These are phyloP conservation scores for Drosophila bunnanda DNA, from an alignment of 2,888 invertebrate species.

Conservation along the genomic window DNA sequence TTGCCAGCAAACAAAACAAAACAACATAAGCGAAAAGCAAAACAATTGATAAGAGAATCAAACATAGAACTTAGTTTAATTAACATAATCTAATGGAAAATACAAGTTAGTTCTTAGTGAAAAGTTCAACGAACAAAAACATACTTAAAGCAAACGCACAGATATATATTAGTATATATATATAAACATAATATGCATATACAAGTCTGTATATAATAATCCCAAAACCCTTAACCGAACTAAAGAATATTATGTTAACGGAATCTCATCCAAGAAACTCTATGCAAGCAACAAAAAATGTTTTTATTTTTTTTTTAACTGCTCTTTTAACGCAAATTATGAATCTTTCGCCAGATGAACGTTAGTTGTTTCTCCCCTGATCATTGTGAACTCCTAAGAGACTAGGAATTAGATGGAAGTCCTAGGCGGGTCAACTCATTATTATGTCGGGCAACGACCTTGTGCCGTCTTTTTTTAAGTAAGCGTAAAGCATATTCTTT, in stretches of 20 bases:
- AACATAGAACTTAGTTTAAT: conserved; percentile 67
- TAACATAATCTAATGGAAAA: conserved; percentile 36
- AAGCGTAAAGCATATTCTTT: conserved; percentile 43
- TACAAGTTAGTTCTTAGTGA: conserved; percentile 41
- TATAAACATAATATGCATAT: conserved; percentile 27
- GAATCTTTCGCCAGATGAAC: conserved; percentile 64
- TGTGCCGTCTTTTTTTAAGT: conserved; percentile 39
- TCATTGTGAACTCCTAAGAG: conserved; percentile 1
- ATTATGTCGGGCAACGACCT: conserved; percentile 39
- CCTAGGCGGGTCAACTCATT: conserved; percentile 41
- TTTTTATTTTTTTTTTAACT: conserved; percentile 31
- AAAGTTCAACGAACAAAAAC: conserved; percentile 75
- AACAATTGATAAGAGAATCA: conserved; percentile 61
- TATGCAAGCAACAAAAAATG: conserved; percentile 27
- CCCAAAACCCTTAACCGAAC: conserved; percentile 18
- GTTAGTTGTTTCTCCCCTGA: conserved; percentile 48
- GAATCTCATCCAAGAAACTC: conserved; percentile 65
- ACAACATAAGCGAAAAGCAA: conserved; percentile 50
- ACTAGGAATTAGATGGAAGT: conserved; percentile 1
- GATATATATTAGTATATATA: conserved; percentile 14
- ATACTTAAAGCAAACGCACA: conserved; percentile 60
- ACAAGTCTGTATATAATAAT: conserved; percentile 37
- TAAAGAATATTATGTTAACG: conserved; percentile 38
- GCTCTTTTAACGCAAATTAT: conserved; percentile 38
- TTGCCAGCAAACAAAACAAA: conserved; percentile 52